These are phyloP conservation scores for Epinotia ramella DNA, from an alignment of 2,888 invertebrate genomes.

Conservation along the genomic window DNA sequence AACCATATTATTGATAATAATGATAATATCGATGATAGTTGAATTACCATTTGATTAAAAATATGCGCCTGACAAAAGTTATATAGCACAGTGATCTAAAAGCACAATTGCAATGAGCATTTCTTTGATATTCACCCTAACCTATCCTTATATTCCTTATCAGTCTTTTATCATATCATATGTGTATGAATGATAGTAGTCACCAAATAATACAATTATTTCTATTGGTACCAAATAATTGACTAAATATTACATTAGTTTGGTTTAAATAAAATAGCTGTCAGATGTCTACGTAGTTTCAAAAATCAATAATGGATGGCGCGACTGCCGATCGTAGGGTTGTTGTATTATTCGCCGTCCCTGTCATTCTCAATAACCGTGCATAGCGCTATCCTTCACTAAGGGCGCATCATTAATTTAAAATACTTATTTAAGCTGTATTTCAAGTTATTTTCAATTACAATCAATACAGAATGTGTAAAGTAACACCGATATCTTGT, in stretches of 20 bases:
- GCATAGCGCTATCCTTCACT: constrained; percentile 26
- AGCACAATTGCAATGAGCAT: constrained; percentile 14
- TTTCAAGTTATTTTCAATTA: background rate
- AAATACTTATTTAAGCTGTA: background rate
- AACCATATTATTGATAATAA: too few relatives aligned
- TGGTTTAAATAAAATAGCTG: background rate
- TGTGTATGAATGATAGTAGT: background rate
- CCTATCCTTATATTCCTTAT: background rate
- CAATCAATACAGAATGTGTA: background rate
- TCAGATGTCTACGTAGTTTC: constrained; percentile 13
- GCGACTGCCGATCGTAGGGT: constrained; percentile 19
- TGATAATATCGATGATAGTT: too few relatives aligned
- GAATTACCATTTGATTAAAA: background rate
- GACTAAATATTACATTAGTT: background rate
- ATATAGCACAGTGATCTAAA: background rate
- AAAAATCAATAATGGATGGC: constrained; percentile 37
- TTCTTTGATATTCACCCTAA: constrained; percentile 4
- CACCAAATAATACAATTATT: background rate
- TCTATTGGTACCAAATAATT: background rate
- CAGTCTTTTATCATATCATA: background rate
- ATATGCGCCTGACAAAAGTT: constrained; percentile 2
- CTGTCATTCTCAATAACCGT: constrained; percentile 6
- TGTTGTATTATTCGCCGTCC: constrained; percentile 18
- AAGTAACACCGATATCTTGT: background rate
- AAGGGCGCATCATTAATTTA: constrained; percentile 18